Conservation (phyloP, 2,113 vertebrate species). For the Tauraco erythrolophus region DNA sequence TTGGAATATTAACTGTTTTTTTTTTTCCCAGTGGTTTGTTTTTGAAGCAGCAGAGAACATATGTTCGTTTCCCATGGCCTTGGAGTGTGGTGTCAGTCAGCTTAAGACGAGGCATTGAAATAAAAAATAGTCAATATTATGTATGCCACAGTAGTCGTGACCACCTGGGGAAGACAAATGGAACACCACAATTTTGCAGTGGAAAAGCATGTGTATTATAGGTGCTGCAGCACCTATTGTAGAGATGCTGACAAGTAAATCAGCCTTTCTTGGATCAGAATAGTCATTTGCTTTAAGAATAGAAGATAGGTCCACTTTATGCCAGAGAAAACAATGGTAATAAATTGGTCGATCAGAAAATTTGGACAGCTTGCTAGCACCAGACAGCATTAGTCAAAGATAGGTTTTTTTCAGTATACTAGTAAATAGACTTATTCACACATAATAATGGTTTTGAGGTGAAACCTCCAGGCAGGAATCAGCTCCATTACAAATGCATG, state of each 20-base stretch:
- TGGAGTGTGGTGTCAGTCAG: background rate
- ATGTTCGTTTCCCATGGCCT: background rate
- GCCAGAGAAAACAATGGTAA: background rate
- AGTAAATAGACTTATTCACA: slow-evolving; percentile 9
- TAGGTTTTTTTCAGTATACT: background rate
- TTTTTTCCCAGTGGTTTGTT: background rate
- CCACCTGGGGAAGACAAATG: slow-evolving; percentile 27
- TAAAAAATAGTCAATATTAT: background rate
- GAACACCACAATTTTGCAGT: background rate
- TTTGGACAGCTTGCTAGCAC: background rate
- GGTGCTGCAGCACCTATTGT: background rate
- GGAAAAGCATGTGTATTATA: background rate
- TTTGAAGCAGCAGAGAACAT: background rate
- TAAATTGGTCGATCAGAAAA: slow-evolving; percentile 1
- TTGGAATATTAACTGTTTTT: background rate
- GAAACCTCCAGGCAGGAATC: background rate
- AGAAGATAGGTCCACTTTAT: background rate
- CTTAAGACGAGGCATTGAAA: slow-evolving; percentile 12
- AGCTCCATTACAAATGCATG: background rate
- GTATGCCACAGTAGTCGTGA: background rate
- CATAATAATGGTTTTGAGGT: background rate
- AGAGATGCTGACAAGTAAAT: background rate
- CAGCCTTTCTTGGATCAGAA: background rate
- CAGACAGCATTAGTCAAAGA: background rate
- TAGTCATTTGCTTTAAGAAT: background rate